A percentile compares a stretch with the other conserved stretches of the same genome.
phyloP scores from a whole-genome alignment of 2,797 vertebrate species.

The Periophthalmus magnuspinnatus region DNA sequence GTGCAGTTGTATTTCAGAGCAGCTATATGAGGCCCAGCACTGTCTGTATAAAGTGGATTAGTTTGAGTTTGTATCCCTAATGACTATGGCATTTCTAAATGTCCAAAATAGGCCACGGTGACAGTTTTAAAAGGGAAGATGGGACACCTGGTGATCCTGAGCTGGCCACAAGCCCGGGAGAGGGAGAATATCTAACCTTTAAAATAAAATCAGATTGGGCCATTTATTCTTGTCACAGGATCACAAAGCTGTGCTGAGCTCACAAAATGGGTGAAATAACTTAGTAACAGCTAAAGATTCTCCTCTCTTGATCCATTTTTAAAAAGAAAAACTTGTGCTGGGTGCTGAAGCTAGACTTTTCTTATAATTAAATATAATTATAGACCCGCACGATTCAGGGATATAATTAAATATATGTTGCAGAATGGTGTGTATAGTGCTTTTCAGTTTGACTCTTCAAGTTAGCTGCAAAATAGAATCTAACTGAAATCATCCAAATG shows the following conservation, averaged over 20 bases:
- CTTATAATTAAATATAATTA: no score
- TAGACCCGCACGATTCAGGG: no score
- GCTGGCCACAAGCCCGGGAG: constrained; percentile 50
- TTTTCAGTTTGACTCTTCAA: neutral
- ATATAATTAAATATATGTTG: no score
- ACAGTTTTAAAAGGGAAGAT: constrained; percentile 44
- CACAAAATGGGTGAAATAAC: constrained; percentile 42
- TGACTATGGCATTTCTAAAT: constrained; percentile 71
- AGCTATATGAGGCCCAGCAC: constrained; percentile 21
- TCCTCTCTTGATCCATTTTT: neutral
- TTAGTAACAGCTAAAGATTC: neutral
- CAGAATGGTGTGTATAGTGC: no score
- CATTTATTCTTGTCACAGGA: constrained; percentile 63
- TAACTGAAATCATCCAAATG: neutral
- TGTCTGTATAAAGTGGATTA: constrained; percentile 11
- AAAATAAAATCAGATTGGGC: constrained; percentile 61
- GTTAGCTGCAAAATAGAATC: neutral
- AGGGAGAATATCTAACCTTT: constrained; percentile 60
- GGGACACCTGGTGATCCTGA: constrained; percentile 59
- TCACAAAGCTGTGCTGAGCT: constrained; percentile 44
- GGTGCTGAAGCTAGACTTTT: no score
- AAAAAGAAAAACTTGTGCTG: no score
- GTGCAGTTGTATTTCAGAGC: constrained; percentile 32
- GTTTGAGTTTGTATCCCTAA: constrained; percentile 44
- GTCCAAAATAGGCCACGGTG: constrained; percentile 53